Evolutionary conservation across 2,888 invertebrate species (phyloP).

Genomic region (Volucella inflata): DNA sequence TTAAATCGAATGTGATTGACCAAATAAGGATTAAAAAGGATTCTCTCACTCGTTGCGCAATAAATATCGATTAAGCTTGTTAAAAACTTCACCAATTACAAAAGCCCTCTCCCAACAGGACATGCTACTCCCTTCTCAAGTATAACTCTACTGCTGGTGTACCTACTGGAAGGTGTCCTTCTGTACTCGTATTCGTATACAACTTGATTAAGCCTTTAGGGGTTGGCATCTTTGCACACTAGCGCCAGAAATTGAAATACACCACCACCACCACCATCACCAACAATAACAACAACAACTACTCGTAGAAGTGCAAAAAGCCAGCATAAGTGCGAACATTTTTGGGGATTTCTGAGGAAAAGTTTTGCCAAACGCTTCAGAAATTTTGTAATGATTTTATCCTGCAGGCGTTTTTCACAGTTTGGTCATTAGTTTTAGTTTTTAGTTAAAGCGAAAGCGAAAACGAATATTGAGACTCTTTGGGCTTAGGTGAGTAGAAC

Average conservation of each 20-base stretch:
- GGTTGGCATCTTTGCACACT: slow-evolving; percentile 29
- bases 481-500: background rate
- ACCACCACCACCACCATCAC: too few species aligned
- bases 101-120: slow-evolving; percentile 7
- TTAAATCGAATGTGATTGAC: slow-evolving; percentile 74
- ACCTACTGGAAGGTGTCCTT: slow-evolving; percentile 56
- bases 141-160: slow-evolving; percentile 26
- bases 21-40: slow-evolving; percentile 75
- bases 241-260: background rate
- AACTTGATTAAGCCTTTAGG: slow-evolving; percentile 71
- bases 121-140: slow-evolving; percentile 12
- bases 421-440: slow-evolving; percentile 71
- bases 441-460: slow-evolving; percentile 17
- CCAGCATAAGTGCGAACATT: slow-evolving; percentile 27
- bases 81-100: slow-evolving; percentile 74
- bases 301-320: background rate
- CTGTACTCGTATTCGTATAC: slow-evolving; percentile 31
- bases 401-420: slow-evolving; percentile 66
- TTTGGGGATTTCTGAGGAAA: slow-evolving; percentile 29
- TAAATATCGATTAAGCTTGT: slow-evolving; percentile 75
- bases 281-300: background rate
- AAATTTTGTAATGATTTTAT: slow-evolving; percentile 60
- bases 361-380: slow-evolving; percentile 48
- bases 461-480: background rate
- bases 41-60: slow-evolving; percentile 67